A percentile compares a stretch with the other conserved stretches of the same genome.
These are phyloP conservation scores for Nemotelus pantherinus DNA, from an alignment of 2,888 invertebrate genomes.

Conservation along the genomic window DNA sequence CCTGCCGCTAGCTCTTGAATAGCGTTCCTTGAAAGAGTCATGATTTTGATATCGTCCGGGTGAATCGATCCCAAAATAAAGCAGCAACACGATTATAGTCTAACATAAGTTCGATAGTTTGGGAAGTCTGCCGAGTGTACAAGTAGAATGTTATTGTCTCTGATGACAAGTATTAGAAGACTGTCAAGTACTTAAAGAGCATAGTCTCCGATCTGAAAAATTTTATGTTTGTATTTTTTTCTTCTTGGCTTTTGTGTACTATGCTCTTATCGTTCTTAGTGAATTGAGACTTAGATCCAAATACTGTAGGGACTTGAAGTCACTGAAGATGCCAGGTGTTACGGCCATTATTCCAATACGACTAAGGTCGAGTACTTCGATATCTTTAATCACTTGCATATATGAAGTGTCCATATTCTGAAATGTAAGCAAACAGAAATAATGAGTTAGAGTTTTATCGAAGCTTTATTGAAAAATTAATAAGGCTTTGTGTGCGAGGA, in stretches of 20 bases:
- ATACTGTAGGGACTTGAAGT: slow-evolving; percentile 74
- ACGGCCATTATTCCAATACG: slow-evolving; percentile 85
- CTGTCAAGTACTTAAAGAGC: slow-evolving; percentile 84
- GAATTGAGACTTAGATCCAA: slow-evolving; percentile 88
- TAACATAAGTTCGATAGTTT: slow-evolving; percentile 77
- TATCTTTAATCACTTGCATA: slow-evolving; percentile 71
- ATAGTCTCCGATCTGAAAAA: slow-evolving; percentile 83
- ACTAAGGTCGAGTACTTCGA: slow-evolving; percentile 83
- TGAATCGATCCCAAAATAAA: slow-evolving; percentile 76
- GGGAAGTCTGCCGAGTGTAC: slow-evolving; percentile 82
- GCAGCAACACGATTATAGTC: slow-evolving; percentile 90
- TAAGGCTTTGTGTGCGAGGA: no score
- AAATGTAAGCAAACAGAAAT: slow-evolving; percentile 54
- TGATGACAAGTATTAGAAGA: slow-evolving; percentile 79
- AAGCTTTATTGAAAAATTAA: no score
- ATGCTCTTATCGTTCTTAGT: slow-evolving; percentile 74
- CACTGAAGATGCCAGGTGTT: slow-evolving; percentile 82
- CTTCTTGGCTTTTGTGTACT: background rate
- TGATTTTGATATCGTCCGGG: slow-evolving; percentile 75
- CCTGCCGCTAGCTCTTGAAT: slow-evolving; percentile 85
- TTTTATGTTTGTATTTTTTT: background rate
- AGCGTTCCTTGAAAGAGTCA: slow-evolving; percentile 84
- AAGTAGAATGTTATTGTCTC: slow-evolving; percentile 87
- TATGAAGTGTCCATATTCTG: slow-evolving; percentile 82
- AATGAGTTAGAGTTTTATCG: background rate